A percentile compares a stretch with the other conserved stretches of the same genome.
Evolutionary conservation across 2,113 vertebrate species (phyloP).

Genomic region (Ginglymostoma cirratum): DNA sequence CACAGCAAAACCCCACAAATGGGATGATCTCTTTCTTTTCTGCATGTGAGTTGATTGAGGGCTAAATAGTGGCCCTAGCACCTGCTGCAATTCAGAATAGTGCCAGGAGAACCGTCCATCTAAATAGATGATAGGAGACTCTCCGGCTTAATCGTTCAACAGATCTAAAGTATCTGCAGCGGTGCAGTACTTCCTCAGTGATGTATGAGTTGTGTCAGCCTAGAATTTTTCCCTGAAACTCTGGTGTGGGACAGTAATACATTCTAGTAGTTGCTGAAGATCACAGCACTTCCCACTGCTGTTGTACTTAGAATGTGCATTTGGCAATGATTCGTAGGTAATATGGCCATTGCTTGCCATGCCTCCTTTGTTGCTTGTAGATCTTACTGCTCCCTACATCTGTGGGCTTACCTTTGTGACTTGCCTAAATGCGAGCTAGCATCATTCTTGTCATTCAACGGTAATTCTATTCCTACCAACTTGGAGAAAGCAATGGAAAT

Average conservation of each 20-base stretch:
- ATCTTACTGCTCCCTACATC: background rate
- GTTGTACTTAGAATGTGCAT: background rate
- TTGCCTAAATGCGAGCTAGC: background rate
- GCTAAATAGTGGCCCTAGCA: background rate
- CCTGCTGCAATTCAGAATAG: no score
- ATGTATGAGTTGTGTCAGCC: background rate
- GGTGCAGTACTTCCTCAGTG: background rate
- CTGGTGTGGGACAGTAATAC: background rate
- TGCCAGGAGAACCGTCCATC: background rate
- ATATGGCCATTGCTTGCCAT: background rate
- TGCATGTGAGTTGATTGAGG: background rate
- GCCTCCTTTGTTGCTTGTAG: background rate
- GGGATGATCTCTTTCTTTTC: background rate
- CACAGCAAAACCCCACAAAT: background rate
- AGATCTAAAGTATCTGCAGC: background rate
- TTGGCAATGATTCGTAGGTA: background rate
- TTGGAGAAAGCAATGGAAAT: background rate
- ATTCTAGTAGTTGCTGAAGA: background rate
- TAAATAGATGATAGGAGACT: background rate
- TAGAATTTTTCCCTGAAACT: background rate
- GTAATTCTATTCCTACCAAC: background rate
- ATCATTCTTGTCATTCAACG: background rate
- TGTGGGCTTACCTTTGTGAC: background rate
- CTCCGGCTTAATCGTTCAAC: background rate
- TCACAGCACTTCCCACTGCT: background rate